Percentiles rank a stretch among this genome's conserved stretches.
Evolutionary conservation across 2,888 invertebrate genomes (phyloP).

Genomic region (Drosophila quinaria): DNA sequence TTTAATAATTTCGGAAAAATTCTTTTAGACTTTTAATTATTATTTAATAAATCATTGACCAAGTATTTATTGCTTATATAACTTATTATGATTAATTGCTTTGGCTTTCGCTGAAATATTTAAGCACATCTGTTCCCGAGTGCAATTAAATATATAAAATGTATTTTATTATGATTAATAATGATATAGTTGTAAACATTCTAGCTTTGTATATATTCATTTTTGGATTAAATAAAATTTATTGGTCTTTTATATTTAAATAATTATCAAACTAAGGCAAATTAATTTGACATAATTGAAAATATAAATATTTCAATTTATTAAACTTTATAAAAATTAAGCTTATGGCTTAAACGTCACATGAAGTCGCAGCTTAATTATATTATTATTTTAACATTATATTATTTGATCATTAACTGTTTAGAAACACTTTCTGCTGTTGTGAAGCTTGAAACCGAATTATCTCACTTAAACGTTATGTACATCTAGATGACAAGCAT

Average conservation of each 20-base stretch:
- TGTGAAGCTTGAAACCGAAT: slow-evolving; percentile 15
- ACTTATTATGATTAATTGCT: not conserved
- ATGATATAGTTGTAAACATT: not conserved
- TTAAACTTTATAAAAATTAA: too few relatives aligned
- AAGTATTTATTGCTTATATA: not conserved
- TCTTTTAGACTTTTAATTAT: not conserved
- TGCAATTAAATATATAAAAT: not conserved
- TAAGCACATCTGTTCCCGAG: not conserved
- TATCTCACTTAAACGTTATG: slow-evolving; percentile 12
- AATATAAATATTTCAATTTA: too few relatives aligned
- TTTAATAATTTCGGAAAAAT: not conserved
- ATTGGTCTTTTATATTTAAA: too few relatives aligned
- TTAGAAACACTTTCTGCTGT: not conserved
- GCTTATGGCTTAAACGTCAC: not conserved
- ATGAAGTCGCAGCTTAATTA: not conserved
- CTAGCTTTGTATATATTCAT: not conserved
- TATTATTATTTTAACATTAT: not conserved
- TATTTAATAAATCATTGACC: not conserved
- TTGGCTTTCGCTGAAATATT: not conserved
- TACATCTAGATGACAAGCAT: slow-evolving; percentile 4
- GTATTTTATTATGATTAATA: slow-evolving; percentile 6
- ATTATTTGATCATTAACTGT: slow-evolving; percentile 1
- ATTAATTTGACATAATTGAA: too few relatives aligned
- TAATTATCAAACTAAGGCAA: too few relatives aligned
- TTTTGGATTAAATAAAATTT: not conserved